Evolutionary conservation across 1,140 invertebrate species (phyloP).

Genomic region (Penaeus indicus): DNA sequence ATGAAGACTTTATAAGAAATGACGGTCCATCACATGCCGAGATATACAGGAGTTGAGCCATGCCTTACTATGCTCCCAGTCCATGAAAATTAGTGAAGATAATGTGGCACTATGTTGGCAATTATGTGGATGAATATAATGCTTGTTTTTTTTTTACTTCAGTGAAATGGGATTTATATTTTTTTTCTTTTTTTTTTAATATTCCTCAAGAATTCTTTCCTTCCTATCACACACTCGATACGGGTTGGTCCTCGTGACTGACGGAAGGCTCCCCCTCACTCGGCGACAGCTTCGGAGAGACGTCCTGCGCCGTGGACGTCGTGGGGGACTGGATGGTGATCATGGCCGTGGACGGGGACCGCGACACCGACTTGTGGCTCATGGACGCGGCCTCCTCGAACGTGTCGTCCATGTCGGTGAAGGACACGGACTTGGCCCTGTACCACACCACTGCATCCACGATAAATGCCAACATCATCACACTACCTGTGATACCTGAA

Average conservation of each 20-base stretch:
- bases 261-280: slow-evolving; percentile 33
- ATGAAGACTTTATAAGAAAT: too few species aligned
- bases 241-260: slow-evolving; percentile 6
- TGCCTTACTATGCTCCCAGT: too few species aligned
- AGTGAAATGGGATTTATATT: slow-evolving; percentile 38
- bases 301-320: slow-evolving; percentile 25
- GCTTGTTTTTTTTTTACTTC: too few species aligned
- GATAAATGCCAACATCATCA: slow-evolving; percentile 85
- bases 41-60: too few species aligned
- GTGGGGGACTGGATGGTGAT: slow-evolving; percentile 18
- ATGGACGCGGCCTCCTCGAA: slow-evolving; percentile 23
- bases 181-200: neutral
- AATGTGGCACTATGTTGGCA: too few species aligned
- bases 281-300: slow-evolving; percentile 32
- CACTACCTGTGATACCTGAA: slow-evolving; percentile 82
- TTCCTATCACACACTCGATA: slow-evolving; percentile 19
- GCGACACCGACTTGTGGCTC: slow-evolving; percentile 23
- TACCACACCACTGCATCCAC: slow-evolving; percentile 87
- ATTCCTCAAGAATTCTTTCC: neutral
- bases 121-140: too few species aligned
- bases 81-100: too few species aligned
- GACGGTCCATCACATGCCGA: too few species aligned
- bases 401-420: slow-evolving; percentile 35
- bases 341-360: slow-evolving; percentile 29
- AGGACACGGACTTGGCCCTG: slow-evolving; percentile 74